Evolutionary conservation across 2,797 vertebrate genomes (phyloP).

Genomic region (Dryobates pubescens): DNA sequence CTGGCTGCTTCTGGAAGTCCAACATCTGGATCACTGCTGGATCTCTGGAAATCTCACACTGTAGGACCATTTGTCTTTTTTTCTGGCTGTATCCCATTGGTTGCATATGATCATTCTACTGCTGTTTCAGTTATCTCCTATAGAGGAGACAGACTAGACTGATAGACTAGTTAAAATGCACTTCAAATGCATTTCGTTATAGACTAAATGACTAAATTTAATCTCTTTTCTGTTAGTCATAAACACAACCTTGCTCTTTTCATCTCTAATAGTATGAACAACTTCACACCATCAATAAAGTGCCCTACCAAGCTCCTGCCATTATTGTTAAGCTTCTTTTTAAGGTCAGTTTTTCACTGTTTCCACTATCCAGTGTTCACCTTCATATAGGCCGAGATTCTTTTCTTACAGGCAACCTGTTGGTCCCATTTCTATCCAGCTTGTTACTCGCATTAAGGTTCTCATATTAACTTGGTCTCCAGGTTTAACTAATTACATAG

Average conservation of each 20-base stretch:
- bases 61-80: neutral
- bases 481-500: neutral
- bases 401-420: neutral
- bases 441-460: neutral
- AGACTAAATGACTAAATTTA: neutral
- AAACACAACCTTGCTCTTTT: neutral
- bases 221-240: neutral
- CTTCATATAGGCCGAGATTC: neutral
- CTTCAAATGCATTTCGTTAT: neutral
- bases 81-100: neutral
- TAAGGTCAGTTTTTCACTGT: neutral
- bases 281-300: neutral
- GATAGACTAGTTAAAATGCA: neutral
- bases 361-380: neutral
- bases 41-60: conserved; percentile 15
- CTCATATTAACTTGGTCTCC: neutral
- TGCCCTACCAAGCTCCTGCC: neutral
- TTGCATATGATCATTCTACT: neutral
- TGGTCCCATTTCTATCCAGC: neutral
- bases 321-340: neutral
- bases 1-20: neutral
- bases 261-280: neutral
- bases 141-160: neutral
- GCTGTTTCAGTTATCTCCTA: neutral
- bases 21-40: conserved; percentile 15